Evolutionary conservation across 2,888 invertebrate species (phyloP).

Genomic region (Drosophila histrio): DNA sequence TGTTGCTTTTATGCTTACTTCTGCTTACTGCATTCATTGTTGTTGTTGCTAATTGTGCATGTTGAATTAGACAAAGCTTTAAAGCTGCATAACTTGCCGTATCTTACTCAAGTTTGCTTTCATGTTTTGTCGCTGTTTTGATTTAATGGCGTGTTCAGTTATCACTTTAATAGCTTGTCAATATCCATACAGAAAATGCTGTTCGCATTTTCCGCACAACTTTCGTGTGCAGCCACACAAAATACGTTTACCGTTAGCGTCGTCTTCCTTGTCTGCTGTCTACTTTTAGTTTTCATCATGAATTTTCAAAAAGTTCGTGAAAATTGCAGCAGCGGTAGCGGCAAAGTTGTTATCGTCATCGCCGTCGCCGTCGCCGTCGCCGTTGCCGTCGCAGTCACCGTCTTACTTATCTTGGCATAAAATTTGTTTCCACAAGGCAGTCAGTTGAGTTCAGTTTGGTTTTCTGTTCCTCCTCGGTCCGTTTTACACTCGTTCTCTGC

Average conservation of each 20-base stretch:
- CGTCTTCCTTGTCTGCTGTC: constrained; percentile 33
- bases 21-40: constrained; percentile 2
- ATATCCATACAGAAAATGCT: constrained; percentile 57
- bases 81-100: constrained; percentile 9
- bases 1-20: not conserved
- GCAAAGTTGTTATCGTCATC: constrained; percentile 66
- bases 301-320: constrained; percentile 66
- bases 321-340: constrained; percentile 61
- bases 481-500: constrained; percentile 21
- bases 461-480: constrained; percentile 10
- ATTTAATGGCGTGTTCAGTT: constrained; percentile 61
- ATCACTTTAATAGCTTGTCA: constrained; percentile 77
- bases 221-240: constrained; percentile 36
- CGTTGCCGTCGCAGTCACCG: constrained; percentile 47
- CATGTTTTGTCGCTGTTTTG: constrained; percentile 46
- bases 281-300: constrained; percentile 78
- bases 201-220: constrained; percentile 32
- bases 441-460: constrained; percentile 34
- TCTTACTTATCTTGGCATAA: constrained; percentile 80
- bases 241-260: constrained; percentile 41
- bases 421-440: constrained; percentile 76
- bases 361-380: constrained; percentile 33
- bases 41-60: constrained; percentile 34
- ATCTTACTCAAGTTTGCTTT: constrained; percentile 13
- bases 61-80: constrained; percentile 20